A percentile compares a stretch with the other conserved stretches of the same genome.
These are phyloP conservation scores for Pseudachorutes palmiensis DNA, from an alignment of 1,140 invertebrate genomes.

Conservation along the genomic window DNA sequence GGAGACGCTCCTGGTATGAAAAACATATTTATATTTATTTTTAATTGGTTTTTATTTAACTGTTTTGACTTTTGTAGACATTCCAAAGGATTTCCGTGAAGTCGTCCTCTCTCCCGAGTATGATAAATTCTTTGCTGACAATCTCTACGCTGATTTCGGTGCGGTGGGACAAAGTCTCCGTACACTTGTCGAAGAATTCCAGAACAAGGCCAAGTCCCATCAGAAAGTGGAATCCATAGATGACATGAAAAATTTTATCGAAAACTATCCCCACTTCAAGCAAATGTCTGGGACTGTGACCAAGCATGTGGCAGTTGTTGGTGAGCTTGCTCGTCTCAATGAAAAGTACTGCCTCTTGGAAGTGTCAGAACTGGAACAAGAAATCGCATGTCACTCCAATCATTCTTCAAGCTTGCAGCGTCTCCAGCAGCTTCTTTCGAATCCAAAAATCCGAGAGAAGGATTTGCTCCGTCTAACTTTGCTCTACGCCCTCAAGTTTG, in stretches of 20 bases:
- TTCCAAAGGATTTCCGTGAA: conserved; percentile 76
- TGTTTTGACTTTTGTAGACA: conserved; percentile 38
- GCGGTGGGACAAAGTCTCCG: conserved; percentile 98
- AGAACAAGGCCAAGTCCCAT: conserved; percentile 82
- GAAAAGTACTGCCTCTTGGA: conserved; percentile 69
- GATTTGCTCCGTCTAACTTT: conserved; percentile 83
- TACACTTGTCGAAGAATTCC: conserved; percentile 94
- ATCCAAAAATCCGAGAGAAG: conserved; percentile 61
- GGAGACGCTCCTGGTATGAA: conserved; percentile 63
- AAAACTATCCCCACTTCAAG: conserved; percentile 96
- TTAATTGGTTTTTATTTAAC: too few relatives aligned
- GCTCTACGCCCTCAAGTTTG: conserved; percentile 87
- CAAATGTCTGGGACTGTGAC: conserved; percentile 97
- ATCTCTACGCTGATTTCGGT: conserved; percentile 93
- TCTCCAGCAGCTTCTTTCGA: conserved; percentile 60
- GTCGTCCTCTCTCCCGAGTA: conserved; percentile 89
- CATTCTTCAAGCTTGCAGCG: conserved; percentile 74
- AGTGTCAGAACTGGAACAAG: conserved; percentile 94
- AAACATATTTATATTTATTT: too few relatives aligned
- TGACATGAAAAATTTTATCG: conserved; percentile 98
- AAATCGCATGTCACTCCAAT: conserved; percentile 85
- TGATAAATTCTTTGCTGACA: conserved; percentile 96
- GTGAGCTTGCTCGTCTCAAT: conserved; percentile 82
- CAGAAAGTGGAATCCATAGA: conserved; percentile 96
- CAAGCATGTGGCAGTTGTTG: conserved; percentile 93